Conservation (phyloP, 2,888 invertebrate genomes). For the Hylaea fasciaria region DNA sequence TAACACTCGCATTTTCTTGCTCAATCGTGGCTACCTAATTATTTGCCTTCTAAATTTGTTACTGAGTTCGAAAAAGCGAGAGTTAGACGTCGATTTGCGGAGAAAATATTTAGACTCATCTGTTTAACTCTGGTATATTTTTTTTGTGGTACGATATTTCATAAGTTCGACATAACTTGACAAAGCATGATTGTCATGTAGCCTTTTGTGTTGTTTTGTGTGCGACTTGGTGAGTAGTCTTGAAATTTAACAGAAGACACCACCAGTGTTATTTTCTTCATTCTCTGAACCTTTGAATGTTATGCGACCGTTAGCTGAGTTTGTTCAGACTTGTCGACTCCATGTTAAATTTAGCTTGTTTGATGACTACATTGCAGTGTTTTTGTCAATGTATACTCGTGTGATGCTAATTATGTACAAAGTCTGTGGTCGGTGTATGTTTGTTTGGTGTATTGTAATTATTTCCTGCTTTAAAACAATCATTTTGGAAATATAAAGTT, state of each 20-base stretch:
- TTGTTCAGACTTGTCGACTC: constrained; percentile 45
- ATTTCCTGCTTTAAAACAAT: constrained; percentile 6
- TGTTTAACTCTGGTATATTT: no score
- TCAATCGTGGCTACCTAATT: no score
- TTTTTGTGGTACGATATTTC: no score
- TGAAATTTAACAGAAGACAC: constrained; percentile 24
- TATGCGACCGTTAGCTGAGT: constrained; percentile 20
- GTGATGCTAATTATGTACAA: constrained; percentile 64
- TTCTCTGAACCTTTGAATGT: constrained; percentile 14
- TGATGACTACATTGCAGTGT: constrained; percentile 51
- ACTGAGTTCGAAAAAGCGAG: no score
- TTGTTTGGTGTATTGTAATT: constrained; percentile 47
- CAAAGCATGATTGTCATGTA: constrained; percentile 18
- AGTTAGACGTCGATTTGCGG: no score
- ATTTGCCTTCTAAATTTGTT: no score
- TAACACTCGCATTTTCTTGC: no score
- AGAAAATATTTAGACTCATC: no score
- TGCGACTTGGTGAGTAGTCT: constrained; percentile 18
- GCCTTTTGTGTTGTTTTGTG: constrained; percentile 11
- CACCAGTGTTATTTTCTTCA: constrained; percentile 25
- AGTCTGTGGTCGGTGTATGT: constrained; percentile 55
- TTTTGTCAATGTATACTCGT: constrained; percentile 53
- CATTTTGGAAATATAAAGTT: not conserved
- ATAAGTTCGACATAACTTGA: constrained; percentile 8
- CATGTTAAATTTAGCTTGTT: constrained; percentile 59